A percentile compares a stretch with the other conserved stretches of the same genome.
Evolutionary conservation across 2,113 vertebrate genomes (phyloP).

Genomic region (Strix aluco): DNA sequence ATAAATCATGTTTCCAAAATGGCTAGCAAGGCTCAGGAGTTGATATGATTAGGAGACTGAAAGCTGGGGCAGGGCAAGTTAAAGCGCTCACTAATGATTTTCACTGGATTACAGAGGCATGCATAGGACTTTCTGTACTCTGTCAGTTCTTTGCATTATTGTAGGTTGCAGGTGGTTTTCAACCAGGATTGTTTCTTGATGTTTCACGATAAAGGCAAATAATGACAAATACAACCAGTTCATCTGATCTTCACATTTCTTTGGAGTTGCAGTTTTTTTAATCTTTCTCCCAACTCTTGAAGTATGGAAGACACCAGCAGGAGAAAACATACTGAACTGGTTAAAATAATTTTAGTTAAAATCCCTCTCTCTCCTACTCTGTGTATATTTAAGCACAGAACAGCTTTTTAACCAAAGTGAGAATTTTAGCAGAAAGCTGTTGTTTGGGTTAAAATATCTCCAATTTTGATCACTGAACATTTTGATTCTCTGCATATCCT

Average conservation of each 20-base stretch:
- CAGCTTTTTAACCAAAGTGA: slow-evolving; percentile 41
- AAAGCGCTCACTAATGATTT: not conserved
- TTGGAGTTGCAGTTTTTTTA: not conserved
- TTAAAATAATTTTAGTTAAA: not conserved
- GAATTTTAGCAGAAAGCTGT: slow-evolving; percentile 52
- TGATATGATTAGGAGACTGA: slow-evolving; percentile 20
- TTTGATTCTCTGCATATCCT: not conserved
- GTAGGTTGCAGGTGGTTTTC: not conserved
- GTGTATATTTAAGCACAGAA: not conserved
- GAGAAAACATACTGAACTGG: not conserved
- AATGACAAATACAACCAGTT: not conserved
- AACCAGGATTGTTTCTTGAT: not conserved
- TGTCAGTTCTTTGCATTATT: not conserved
- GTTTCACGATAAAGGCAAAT: not conserved
- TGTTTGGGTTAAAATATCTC: slow-evolving; percentile 64
- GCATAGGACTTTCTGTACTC: not conserved
- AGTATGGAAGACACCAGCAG: not conserved
- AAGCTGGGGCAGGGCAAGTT: not conserved
- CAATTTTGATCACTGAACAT: slow-evolving; percentile 30
- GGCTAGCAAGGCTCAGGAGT: not conserved
- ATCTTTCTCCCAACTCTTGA: not conserved
- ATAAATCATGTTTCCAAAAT: slow-evolving; percentile 12
- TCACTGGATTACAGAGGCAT: not conserved
- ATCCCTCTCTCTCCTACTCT: not conserved
- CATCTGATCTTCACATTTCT: not conserved